A percentile compares a stretch with the other conserved stretches of the same genome.
Conservation (phyloP, 2,797 vertebrate species). For the Ctenopoma kingsleyae region DNA sequence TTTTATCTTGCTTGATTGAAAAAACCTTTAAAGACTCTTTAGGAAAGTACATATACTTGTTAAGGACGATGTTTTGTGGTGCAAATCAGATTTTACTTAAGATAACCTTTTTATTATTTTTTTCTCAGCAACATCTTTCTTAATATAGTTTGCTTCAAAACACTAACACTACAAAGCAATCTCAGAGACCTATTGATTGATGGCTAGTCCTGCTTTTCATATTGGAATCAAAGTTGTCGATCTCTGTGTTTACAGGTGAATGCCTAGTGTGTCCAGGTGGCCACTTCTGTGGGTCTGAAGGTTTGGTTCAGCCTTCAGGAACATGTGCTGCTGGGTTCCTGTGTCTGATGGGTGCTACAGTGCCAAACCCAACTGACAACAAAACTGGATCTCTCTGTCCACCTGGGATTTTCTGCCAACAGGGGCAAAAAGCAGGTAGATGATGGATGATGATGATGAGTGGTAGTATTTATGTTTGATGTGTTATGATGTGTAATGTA, state of each 20-base stretch:
- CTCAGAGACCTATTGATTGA: conserved; percentile 13
- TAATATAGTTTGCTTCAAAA: neutral
- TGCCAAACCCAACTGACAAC: conserved; percentile 85
- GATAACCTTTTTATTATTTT: too few relatives aligned
- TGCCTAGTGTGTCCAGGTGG: conserved; percentile 84
- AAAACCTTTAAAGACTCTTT: neutral
- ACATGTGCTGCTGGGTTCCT: conserved; percentile 83
- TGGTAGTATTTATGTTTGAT: neutral
- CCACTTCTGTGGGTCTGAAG: conserved; percentile 85
- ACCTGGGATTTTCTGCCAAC: conserved; percentile 81
- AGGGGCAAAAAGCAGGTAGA: conserved; percentile 80
- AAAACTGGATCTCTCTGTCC: conserved; percentile 84
- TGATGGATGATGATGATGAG: too few relatives aligned
- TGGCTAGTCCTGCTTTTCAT: conserved; percentile 39
- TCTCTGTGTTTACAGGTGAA: conserved; percentile 78
- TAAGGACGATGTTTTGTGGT: neutral
- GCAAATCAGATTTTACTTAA: neutral
- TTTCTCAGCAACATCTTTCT: neutral
- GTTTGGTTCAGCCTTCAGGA: conserved; percentile 83
- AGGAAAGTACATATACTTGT: too few relatives aligned
- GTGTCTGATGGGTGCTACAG: conserved; percentile 79
- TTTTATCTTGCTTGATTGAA: neutral
- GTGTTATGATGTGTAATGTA: neutral
- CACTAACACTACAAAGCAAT: neutral
- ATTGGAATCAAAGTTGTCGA: conserved; percentile 33